These are phyloP conservation scores for Esperia sulphurella DNA, from an alignment of 2,888 invertebrate genomes.

Conservation along the genomic window DNA sequence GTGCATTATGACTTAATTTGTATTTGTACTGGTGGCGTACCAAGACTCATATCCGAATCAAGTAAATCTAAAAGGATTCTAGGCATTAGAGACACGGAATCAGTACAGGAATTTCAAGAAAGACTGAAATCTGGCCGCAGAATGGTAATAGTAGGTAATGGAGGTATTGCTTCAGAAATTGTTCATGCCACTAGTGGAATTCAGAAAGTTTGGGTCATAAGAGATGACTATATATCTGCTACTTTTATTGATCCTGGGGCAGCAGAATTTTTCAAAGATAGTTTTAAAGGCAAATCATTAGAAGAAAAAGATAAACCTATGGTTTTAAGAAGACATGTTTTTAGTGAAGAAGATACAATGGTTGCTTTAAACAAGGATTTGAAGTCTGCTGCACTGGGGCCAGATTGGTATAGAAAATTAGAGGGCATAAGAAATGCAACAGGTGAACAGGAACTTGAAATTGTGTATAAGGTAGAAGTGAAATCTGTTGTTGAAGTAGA, in stretches of 20 bases:
- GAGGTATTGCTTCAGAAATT: conserved; percentile 98
- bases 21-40: conserved; percentile 93
- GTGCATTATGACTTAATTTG: conserved; percentile 90
- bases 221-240: conserved; percentile 94
- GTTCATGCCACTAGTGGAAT: conserved; percentile 92
- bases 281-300: conserved; percentile 40
- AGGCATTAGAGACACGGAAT: conserved; percentile 97
- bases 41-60: conserved; percentile 85
- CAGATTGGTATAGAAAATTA: conserved; percentile 94
- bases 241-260: conserved; percentile 98
- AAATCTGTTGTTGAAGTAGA: conserved; percentile 51
- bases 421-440: conserved; percentile 75
- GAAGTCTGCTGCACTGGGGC: conserved; percentile 95
- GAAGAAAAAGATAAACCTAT: conserved; percentile 27
- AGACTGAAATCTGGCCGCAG: conserved; percentile 83
- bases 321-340: conserved; percentile 82
- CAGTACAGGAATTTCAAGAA: conserved; percentile 88
- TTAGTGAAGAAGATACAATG: conserved; percentile 76
- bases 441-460: conserved; percentile 71
- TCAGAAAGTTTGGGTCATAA: conserved; percentile 95
- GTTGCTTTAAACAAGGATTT: conserved; percentile 59
- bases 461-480: conserved; percentile 82
- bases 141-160: conserved; percentile 95
- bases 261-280: conserved; percentile 91
- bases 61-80: conserved; percentile 83